Evolutionary conservation across 2,888 invertebrate species (phyloP), one percentile per base, ranked within the genome.

Genomic region (Drosophila quinaria): DNA sequence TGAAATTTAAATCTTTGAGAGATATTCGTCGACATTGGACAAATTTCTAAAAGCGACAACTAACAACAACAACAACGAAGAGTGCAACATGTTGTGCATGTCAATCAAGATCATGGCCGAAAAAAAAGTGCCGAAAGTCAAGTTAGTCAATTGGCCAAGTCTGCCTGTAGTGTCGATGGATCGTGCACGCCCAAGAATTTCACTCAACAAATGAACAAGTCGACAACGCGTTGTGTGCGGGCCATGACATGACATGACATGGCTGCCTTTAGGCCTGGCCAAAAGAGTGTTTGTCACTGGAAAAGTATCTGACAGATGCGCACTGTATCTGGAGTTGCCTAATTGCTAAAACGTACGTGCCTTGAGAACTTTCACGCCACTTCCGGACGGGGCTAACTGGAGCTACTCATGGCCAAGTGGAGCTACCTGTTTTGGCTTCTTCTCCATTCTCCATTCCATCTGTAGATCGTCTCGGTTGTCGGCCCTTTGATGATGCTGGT

Each of bases 351-450:
- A 58, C 44, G 49, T 46, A 62, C 51, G 22, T 66, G 50, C 50
- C 33, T 46, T 63, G 83, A 81, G 80, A 81, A 83, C 74, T 83
- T 81, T 83, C 81, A 80, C 80, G 63, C n/a, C 31, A 63, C 59
- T 74, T 80, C 68, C 83, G 77, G 56, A 49, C 35, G 37, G 41
- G 19, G 59, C 9, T 8, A 50, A 33, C 49, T 49, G 17, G n/a
- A 41, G 54, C 29, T 54, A 37, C 25, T 19, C 9, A 9, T 42
- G 41, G 17, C 46, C 46, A 46, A 46, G 25, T 46, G 25, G 2
- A 37, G 42, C 35, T 56, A 55, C 15, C 46, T 19, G 37, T 13
- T 37, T 17, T 29, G 17, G 31, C 39, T 33, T 8, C 25, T 22
- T 44, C n/a, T 31, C 15, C 9, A 29, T 25, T 25, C 13, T 37